phyloP scores from a whole-genome alignment of 1,140 invertebrate genomes.

The Drosophila burlai region DNA sequence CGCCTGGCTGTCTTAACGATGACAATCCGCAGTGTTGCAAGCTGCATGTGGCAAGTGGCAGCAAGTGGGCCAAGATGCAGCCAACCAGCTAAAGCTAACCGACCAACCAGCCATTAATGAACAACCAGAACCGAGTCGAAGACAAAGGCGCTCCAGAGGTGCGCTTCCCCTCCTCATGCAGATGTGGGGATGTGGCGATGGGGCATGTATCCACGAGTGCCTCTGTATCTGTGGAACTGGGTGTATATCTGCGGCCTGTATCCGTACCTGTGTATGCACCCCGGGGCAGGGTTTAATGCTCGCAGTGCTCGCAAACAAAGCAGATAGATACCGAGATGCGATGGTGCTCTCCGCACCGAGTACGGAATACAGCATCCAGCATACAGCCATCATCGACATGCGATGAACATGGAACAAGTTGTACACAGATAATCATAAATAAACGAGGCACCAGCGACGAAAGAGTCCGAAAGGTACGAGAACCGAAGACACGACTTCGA shows the following conservation, averaged over 20 bases:
- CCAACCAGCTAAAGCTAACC: conserved; percentile 57
- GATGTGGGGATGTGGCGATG: not conserved
- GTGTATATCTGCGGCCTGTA: conserved; percentile 17
- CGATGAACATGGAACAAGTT: conserved; percentile 83
- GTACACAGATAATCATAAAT: conserved; percentile 84
- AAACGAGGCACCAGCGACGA: conserved; percentile 70
- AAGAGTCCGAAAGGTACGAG: conserved; percentile 49
- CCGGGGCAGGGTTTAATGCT: conserved; percentile 74
- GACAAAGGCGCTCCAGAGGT: conserved; percentile 51
- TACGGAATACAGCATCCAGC: conserved; percentile 28
- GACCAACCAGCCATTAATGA: conserved; percentile 71
- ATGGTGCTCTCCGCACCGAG: conserved; percentile 56
- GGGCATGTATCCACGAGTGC: conserved; percentile 3
- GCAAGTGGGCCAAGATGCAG: conserved; percentile 43
- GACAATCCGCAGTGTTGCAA: conserved; percentile 45
- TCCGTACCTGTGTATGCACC: conserved; percentile 56
- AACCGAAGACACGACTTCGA: conserved; percentile 45
- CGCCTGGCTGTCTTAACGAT: conserved; percentile 23
- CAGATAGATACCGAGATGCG: conserved; percentile 64
- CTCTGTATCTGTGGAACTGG: conserved; percentile 13
- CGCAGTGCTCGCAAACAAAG: conserved; percentile 61
- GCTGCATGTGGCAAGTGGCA: conserved; percentile 24
- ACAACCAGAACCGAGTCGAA: conserved; percentile 38
- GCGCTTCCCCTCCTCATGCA: conserved; percentile 33
- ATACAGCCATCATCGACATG: conserved; percentile 78